A percentile compares a stretch with the other conserved stretches of the same genome.
These are phyloP conservation scores for Sebastes minor DNA, from an alignment of 2,797 vertebrate species.

Conservation along the genomic window DNA sequence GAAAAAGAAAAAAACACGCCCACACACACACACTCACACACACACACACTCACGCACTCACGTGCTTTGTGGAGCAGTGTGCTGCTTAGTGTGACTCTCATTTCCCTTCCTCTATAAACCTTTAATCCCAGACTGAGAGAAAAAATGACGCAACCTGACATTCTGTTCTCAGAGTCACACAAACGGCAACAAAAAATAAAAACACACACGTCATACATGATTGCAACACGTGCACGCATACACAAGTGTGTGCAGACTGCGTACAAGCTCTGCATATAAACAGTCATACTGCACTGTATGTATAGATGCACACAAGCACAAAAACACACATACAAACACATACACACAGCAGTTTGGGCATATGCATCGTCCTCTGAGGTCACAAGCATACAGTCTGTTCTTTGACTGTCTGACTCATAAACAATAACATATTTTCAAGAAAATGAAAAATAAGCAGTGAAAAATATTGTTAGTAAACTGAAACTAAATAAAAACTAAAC, in stretches of 20 bases:
- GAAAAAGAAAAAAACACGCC: background rate
- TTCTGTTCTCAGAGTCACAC: constrained; percentile 58
- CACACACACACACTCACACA: background rate
- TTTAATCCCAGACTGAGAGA: constrained; percentile 68
- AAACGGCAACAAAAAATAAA: background rate
- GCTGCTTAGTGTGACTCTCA: constrained; percentile 68
- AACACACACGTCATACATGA: background rate
- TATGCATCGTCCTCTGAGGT: background rate
- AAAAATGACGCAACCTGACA: constrained; percentile 63
- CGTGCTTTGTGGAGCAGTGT: constrained; percentile 27
- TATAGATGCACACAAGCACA: background rate
- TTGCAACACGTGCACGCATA: background rate
- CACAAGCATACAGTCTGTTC: background rate
- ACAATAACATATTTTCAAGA: background rate
- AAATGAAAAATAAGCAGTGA: no score
- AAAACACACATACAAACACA: background rate
- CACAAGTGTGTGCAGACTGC: background rate
- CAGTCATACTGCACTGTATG: background rate
- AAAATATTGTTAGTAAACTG: no score
- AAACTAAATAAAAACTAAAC: no score
- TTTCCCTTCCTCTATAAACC: constrained; percentile 69
- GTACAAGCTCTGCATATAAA: background rate
- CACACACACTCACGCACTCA: constrained; percentile 10
- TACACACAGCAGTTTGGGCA: background rate
- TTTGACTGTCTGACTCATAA: background rate